These are phyloP conservation scores for Drosophila borealis DNA, from an alignment of 2,888 invertebrate genomes.

Conservation along the genomic window DNA sequence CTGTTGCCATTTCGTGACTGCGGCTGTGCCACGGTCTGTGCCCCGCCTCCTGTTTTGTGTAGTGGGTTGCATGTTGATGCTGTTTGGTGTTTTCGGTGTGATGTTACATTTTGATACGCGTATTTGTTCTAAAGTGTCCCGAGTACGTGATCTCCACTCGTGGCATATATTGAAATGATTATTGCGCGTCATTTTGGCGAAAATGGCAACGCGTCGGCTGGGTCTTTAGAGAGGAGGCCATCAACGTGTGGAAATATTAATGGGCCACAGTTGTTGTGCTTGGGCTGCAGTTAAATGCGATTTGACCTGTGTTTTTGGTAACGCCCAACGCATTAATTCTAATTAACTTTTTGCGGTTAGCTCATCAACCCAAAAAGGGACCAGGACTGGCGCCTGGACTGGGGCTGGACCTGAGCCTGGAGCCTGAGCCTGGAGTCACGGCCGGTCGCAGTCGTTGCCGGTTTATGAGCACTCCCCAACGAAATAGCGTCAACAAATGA, in stretches of 20 bases:
- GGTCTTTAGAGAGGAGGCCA: conserved; percentile 28
- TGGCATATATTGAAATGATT: conserved; percentile 71
- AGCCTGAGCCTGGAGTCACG: background rate
- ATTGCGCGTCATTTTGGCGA: conserved; percentile 69
- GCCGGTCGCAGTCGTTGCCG: conserved; percentile 23
- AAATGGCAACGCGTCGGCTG: conserved; percentile 50
- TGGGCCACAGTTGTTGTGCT: conserved; percentile 41
- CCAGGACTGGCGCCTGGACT: conserved; percentile 4
- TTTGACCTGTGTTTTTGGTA: conserved; percentile 54
- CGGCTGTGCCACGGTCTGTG: conserved; percentile 9
- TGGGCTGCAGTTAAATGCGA: conserved; percentile 70
- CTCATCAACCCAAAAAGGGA: conserved; percentile 56
- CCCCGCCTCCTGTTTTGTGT: background rate
- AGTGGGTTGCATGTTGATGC: conserved; percentile 51
- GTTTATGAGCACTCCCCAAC: conserved; percentile 63
- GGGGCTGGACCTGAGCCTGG: conserved; percentile 2
- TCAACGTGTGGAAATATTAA: conserved; percentile 58
- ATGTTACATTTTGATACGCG: conserved; percentile 77
- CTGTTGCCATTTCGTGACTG: conserved; percentile 59
- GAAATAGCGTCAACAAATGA: conserved; percentile 75
- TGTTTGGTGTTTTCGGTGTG: conserved; percentile 49
- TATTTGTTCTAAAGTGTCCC: conserved; percentile 71
- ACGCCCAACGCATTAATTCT: conserved; percentile 74
- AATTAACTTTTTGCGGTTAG: conserved; percentile 79
- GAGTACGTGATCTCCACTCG: conserved; percentile 68